Conservation (phyloP, 1,140 invertebrate genomes). For the Scaptomyza montana region DNA sequence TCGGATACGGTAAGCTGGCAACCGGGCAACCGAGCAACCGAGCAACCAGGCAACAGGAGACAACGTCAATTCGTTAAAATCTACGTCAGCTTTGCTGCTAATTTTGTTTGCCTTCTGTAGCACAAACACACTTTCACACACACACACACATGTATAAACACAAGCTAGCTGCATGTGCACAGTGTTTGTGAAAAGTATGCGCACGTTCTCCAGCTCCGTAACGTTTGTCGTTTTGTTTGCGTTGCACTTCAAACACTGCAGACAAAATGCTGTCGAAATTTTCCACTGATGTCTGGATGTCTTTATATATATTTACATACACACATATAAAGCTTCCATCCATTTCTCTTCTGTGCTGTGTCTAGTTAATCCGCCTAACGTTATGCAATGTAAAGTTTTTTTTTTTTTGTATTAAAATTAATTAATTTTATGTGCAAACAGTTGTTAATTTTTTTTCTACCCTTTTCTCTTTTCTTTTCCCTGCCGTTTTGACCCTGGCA, state of each 20-base stretch:
- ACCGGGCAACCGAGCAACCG: conserved; percentile 16
- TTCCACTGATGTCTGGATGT: conserved; percentile 55
- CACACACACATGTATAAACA: conserved; percentile 28
- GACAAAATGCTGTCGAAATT: conserved; percentile 72
- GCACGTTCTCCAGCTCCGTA: conserved; percentile 34
- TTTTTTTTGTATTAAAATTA: conserved; percentile 53
- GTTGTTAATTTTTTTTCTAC: conserved; percentile 48
- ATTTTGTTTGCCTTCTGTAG: conserved; percentile 70
- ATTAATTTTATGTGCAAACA: conserved; percentile 77
- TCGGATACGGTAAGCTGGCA: not conserved
- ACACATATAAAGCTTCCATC: not conserved
- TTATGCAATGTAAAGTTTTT: conserved; percentile 67
- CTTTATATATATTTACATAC: conserved; percentile 56
- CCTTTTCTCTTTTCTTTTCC: not conserved
- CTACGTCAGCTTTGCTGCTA: conserved; percentile 73
- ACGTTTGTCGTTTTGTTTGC: conserved; percentile 59
- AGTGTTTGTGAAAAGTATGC: conserved; percentile 64
- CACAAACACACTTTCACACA: conserved; percentile 16
- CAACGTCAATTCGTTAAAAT: conserved; percentile 75
- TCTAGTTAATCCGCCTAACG: conserved; percentile 67
- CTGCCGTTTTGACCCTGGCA: conserved; percentile 18
- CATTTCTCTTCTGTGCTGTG: not conserved
- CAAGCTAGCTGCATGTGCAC: conserved; percentile 24
- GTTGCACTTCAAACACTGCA: conserved; percentile 73
- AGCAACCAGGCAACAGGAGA: conserved; percentile 30